These are phyloP conservation scores for Echeneis naucrates DNA, from an alignment of 2,797 vertebrate species.

Conservation along the genomic window DNA sequence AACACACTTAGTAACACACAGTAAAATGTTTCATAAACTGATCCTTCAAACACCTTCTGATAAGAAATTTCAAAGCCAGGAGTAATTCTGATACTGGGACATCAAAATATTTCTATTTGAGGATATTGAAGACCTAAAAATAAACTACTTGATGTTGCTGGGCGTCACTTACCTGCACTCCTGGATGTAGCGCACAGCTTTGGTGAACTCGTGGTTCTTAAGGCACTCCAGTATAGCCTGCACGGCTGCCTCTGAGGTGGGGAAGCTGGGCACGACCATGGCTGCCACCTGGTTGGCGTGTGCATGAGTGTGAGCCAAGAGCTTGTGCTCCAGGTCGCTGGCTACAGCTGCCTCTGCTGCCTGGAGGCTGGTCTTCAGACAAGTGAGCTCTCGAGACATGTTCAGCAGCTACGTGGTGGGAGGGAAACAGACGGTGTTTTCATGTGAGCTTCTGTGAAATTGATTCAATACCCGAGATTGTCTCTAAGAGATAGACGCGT, in stretches of 20 bases:
- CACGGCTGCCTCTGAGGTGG: constrained; percentile 93
- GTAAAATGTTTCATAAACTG: too few species aligned
- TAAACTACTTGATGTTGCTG: not conserved
- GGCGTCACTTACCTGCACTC: constrained; percentile 91
- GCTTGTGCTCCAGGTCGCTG: constrained; percentile 85
- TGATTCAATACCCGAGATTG: constrained; percentile 9
- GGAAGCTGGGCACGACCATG: constrained; percentile 87
- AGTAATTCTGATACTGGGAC: not conserved
- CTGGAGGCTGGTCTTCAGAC: constrained; percentile 92
- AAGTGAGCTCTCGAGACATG: constrained; percentile 97
- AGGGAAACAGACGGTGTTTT: constrained; percentile 14
- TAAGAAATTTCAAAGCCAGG: not conserved
- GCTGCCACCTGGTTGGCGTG: constrained; percentile 71
- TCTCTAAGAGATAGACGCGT: not conserved
- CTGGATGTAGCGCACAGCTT: constrained; percentile 92
- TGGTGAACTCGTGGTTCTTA: constrained; percentile 93
- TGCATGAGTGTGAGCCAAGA: constrained; percentile 81
- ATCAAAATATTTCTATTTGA: not conserved
- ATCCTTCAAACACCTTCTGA: too few species aligned
- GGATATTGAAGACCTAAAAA: not conserved
- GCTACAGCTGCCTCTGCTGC: constrained; percentile 91
- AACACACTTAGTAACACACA: too few species aligned
- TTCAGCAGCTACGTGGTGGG: constrained; percentile 89
- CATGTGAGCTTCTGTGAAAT: constrained; percentile 8
- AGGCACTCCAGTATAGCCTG: constrained; percentile 97